phyloP scores from a whole-genome alignment of 1,140 invertebrate species.

The Melanaphis sacchari region DNA sequence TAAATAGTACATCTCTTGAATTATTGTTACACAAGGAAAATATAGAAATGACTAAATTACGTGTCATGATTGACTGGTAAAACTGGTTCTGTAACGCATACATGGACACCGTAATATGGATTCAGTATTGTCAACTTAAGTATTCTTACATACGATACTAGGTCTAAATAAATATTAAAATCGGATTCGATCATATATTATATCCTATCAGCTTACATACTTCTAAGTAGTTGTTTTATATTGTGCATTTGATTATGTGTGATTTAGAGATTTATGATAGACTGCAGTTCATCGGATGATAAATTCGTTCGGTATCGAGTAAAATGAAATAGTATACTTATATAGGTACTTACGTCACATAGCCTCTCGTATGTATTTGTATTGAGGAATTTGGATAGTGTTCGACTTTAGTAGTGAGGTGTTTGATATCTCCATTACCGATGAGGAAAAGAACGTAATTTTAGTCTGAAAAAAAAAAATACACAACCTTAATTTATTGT shows the following conservation, averaged over 20 bases:
- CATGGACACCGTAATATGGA: background rate
- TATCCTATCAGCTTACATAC: background rate
- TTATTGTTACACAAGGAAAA: background rate
- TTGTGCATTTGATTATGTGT: background rate
- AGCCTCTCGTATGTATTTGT: background rate
- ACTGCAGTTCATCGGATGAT: background rate
- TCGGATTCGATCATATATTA: background rate
- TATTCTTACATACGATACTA: background rate
- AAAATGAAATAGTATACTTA: background rate
- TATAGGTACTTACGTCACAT: background rate
- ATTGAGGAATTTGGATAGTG: background rate
- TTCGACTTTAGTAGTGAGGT: background rate
- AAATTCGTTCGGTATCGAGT: background rate
- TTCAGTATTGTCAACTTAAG: background rate
- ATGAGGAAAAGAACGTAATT: background rate
- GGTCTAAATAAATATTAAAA: background rate
- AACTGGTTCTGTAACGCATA: conserved; percentile 29
- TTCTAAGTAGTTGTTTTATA: background rate
- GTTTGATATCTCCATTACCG: too few species aligned
- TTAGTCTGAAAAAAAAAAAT: background rate
- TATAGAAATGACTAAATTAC: background rate
- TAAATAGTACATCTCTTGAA: background rate
- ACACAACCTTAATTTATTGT: background rate
- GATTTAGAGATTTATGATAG: background rate
- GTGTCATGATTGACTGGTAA: conserved; percentile 1